Evolutionary conservation across 2,888 invertebrate species (phyloP), one percentile per base, ranked within the genome.

Genomic region (Dendrolimus houi): DNA sequence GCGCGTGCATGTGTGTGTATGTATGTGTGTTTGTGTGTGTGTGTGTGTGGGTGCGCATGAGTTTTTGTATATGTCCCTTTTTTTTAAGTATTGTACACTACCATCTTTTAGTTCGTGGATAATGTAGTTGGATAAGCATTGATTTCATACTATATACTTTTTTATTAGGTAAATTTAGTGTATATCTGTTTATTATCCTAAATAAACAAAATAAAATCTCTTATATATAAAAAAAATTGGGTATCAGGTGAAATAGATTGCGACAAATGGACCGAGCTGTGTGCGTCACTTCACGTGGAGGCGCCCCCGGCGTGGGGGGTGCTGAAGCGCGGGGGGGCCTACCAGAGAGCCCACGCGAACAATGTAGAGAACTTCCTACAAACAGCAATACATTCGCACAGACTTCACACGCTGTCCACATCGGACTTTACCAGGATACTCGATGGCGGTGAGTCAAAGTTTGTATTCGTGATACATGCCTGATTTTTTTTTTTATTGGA

Each of bases 241-340:
- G 12, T 47, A 9, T 2, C 64, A 94, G 94, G 93, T 61, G 91
- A 93, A 72, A 80, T 95, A 6, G 91, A 94, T 69, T 95, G 95
- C 70, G 92, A 91, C 2, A 82, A 77, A 61, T 91, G 91, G 77
- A 65, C 85, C 0, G 83, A 86, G 29, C 75, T 95, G 1, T 95
- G 95, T 69, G 72, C 81, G 0, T 91, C 91, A 7, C 76, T 94
- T 12, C 93, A 93, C 66, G 87, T 93, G 2, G 86, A 87, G 7
- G 77, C 85, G 7, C 87, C 92, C 66, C 96, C 96, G 0, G 90
- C 93, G 13, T 96, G 96, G 92, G 94, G 93, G 12, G 89, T 96
- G 8, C 87, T 97, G 64, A 96, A 96, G 76, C 81, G 85, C 1
- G 94, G 94, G 29, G 96, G 96, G 3, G 95, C 93, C 0, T 94